Evolutionary conservation across 2,113 vertebrate genomes (phyloP), one percentile per base, ranked within the genome.

Genomic region (Poecilia latipinna): DNA sequence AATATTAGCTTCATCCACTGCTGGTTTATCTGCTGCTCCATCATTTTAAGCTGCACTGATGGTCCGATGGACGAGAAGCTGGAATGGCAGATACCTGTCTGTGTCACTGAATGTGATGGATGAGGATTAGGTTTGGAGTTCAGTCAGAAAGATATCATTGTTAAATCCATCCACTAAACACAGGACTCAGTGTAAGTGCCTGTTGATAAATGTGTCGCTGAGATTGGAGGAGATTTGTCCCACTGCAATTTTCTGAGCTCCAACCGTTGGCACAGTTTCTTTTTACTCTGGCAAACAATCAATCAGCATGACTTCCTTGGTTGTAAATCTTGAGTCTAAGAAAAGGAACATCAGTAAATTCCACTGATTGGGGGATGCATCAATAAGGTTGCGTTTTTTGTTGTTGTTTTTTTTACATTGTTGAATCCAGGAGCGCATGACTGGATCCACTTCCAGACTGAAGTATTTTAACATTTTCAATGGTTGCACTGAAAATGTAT

Each of bases 61-160:
- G 72, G 78, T 79, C 68, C 83, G 88, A 87, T 88, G 87, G 84
- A 84, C 82, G 81, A 77, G 83, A 72, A 72, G 81, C 80, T 82
- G 67, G 72, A 79, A 82, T 83, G 85, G 80, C 87, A 79, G 88
- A 79, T 69, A 76, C 77, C 72, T 76, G 91, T 89, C 90, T 85
- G 80, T 71, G 68, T 82, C 71, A 19, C 31, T 63, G 75, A 77
- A 35, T 72, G 67, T 86, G 86, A 88, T 64, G 31, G 80, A 89
- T 82, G 72, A 51, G n/a, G 60, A 71, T 82, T 61, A 75, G 74
- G 60, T 83, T 48, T 66, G 8, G 62, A 33, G 51, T 62, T 4
- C 29, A 79, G 75, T 84, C 60, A 51, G 74, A 80, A 78, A 26
- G 68, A 48, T 33, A 10, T 31, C 6, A n/a, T 11, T 70, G 4